Conservation (phyloP, 1,140 invertebrate genomes). For the Drosophila busckii region DNA sequence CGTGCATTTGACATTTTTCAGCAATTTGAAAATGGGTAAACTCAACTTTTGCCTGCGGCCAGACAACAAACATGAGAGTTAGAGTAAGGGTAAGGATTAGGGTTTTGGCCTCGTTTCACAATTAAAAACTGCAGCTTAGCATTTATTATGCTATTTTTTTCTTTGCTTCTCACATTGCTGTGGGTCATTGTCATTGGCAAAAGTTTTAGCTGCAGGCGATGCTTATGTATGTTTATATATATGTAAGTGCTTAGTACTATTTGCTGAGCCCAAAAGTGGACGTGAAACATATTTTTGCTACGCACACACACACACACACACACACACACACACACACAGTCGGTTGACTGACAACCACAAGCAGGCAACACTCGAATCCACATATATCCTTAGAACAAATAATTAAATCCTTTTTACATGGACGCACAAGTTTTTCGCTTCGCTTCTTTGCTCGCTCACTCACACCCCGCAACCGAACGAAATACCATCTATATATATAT, state of each 20-base stretch:
- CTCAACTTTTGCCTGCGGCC: conserved; percentile 4
- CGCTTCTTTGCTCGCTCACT: too few relatives aligned
- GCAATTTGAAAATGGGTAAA: conserved; percentile 14
- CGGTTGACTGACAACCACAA: conserved; percentile 10
- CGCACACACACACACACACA: conserved; percentile 27
- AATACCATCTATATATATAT: too few relatives aligned
- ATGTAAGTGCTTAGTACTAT: conserved; percentile 24
- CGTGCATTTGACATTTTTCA: conserved; percentile 60
- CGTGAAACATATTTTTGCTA: conserved; percentile 65
- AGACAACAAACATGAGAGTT: too few relatives aligned
- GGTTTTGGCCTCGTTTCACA: conserved; percentile 26
- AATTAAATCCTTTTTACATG: conserved; percentile 78
- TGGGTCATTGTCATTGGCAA: too few relatives aligned
- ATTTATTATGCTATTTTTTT: neutral
- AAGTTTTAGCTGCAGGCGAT: too few relatives aligned
- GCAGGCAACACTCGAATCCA: conserved; percentile 24
- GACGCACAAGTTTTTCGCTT: conserved; percentile 48
- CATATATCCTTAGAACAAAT: conserved; percentile 77
- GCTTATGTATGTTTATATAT: conserved; percentile 6
- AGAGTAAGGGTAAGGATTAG: conserved; percentile 27
- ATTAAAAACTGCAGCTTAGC: conserved; percentile 39
- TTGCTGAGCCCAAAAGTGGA: conserved; percentile 52
- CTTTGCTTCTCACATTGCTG: too few relatives aligned
- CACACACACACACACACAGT: neutral
- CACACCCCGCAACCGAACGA: too few relatives aligned